These are phyloP conservation scores for Pogonomyrmex barbatus DNA, from an alignment of 1,140 invertebrate species.

Conservation along the genomic window DNA sequence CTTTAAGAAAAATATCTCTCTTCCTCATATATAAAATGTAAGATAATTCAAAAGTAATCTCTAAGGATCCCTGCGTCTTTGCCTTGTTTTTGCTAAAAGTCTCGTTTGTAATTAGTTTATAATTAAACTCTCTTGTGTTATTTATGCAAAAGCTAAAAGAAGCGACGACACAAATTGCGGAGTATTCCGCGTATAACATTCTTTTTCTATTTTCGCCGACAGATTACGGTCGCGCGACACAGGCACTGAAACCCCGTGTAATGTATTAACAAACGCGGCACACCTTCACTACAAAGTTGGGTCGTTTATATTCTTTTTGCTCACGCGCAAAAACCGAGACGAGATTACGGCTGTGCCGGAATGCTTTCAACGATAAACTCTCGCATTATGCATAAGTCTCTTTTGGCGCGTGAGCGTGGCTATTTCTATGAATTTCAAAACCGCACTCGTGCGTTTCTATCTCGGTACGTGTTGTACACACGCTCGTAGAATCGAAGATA, in stretches of 20 bases:
- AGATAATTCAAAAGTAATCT: slow-evolving; percentile 8
- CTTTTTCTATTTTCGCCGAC: slow-evolving; percentile 19
- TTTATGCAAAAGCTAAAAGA: slow-evolving; percentile 8
- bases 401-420: slow-evolving; percentile 18
- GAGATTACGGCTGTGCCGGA: slow-evolving; percentile 45
- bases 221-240: slow-evolving; percentile 35
- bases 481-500: slow-evolving; percentile 33
- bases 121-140: slow-evolving; percentile 1
- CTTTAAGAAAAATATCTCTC: background rate
- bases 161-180: slow-evolving; percentile 21
- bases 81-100: background rate
- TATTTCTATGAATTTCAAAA: slow-evolving; percentile 60
- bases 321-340: slow-evolving; percentile 36
- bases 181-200: slow-evolving; percentile 23
- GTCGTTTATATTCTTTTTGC: slow-evolving; percentile 50
- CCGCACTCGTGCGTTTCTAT: background rate
- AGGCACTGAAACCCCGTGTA: slow-evolving; percentile 34
- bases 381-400: slow-evolving; percentile 57
- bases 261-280: slow-evolving; percentile 47
- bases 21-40: background rate
- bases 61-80: background rate
- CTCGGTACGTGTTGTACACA: background rate
- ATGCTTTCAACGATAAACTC: slow-evolving; percentile 62
- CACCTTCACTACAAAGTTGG: slow-evolving; percentile 30
- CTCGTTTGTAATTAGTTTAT: slow-evolving; percentile 13